A percentile compares a stretch with the other conserved stretches of the same genome.
These are phyloP conservation scores for Tokudaia muenninki DNA, from an alignment of 2,797 vertebrate species.

Conservation along the genomic window DNA sequence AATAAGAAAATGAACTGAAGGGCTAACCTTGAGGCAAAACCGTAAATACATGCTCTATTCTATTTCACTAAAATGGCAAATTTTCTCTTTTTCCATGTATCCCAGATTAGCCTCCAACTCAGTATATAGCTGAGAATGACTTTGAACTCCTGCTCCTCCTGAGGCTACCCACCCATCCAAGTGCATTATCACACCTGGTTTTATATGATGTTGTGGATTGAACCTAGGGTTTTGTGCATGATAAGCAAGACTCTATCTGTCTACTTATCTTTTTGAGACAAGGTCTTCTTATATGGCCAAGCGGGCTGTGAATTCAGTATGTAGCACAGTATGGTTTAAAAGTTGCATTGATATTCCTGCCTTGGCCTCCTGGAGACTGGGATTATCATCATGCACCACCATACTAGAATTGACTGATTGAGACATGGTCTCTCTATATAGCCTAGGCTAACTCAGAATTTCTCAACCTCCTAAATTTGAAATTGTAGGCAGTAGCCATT, in stretches of 20 bases:
- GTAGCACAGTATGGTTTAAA: background rate
- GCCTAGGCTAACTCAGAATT: background rate
- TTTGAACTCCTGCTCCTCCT: background rate
- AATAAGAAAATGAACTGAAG: background rate
- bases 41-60: background rate
- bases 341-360: background rate
- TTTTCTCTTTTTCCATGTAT: slow-evolving; percentile 15
- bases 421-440: background rate
- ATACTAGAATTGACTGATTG: background rate
- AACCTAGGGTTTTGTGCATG: background rate
- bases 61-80: background rate
- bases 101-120: background rate
- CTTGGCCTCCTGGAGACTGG: background rate
- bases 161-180: background rate
- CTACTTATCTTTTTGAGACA: background rate
- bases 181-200: background rate
- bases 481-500: background rate
- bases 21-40: slow-evolving; percentile 5
- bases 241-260: background rate
- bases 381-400: background rate
- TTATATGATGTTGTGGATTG: background rate
- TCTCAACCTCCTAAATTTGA: background rate
- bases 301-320: background rate
- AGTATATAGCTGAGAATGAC: background rate
- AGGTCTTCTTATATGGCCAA: background rate